phyloP scores from a whole-genome alignment of 2,113 vertebrate species.

The Gymnocephalus cernua region DNA sequence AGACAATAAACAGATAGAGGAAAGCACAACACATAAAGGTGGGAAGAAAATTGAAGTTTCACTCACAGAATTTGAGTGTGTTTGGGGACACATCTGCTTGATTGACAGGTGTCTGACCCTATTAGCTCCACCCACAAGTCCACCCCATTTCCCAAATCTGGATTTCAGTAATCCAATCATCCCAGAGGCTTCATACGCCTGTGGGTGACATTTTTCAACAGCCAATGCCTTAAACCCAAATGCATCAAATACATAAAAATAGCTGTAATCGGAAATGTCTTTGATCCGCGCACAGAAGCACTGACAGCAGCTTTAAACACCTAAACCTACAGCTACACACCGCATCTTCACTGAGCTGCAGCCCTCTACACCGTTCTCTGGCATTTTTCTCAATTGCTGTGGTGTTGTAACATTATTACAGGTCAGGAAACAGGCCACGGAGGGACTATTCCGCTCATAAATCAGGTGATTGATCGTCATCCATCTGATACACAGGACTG shows the following conservation, averaged over 20 bases:
- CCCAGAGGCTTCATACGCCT: background rate
- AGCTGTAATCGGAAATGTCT: constrained; percentile 5
- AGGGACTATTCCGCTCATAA: constrained; percentile 50
- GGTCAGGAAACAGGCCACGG: constrained; percentile 56
- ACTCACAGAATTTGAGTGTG: background rate
- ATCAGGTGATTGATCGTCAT: constrained; percentile 69
- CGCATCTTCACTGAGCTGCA: constrained; percentile 1
- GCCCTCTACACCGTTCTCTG: constrained; percentile 20
- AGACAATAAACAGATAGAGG: constrained; percentile 13
- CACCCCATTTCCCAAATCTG: constrained; percentile 45
- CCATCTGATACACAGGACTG: constrained; percentile 26
- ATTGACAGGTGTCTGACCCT: constrained; percentile 24
- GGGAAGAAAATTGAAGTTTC: background rate
- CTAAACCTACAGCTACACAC: background rate
- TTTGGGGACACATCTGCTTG: background rate
- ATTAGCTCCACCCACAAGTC: constrained; percentile 46
- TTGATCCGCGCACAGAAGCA: constrained; percentile 8
- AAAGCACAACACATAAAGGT: constrained; percentile 14
- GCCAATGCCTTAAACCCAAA: background rate
- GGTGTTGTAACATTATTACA: constrained; percentile 63
- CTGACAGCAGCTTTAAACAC: background rate
- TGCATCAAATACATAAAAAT: constrained; percentile 25
- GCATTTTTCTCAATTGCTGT: constrained; percentile 48
- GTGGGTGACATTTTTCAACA: background rate
- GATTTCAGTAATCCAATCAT: constrained; percentile 57